Evolutionary conservation across 2,888 invertebrate species (phyloP).

Genomic region (Thelaira solivaga): DNA sequence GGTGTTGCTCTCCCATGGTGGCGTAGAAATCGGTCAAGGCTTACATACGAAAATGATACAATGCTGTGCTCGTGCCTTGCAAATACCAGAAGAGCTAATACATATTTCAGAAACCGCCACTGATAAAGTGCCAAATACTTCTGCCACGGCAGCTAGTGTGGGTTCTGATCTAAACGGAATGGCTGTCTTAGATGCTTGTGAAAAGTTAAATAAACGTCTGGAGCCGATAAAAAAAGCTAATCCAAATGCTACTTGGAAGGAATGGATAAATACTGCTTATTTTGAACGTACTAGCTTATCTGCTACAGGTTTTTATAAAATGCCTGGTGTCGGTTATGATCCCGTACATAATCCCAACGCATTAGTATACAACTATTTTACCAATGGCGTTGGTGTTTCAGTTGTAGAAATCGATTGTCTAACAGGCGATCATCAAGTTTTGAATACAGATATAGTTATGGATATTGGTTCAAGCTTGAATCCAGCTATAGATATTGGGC

Average conservation of each 20-base stretch:
- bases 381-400: constrained; percentile 90
- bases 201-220: constrained; percentile 84
- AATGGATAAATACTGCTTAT: constrained; percentile 89
- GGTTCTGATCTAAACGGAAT: constrained; percentile 94
- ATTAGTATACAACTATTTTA: constrained; percentile 88
- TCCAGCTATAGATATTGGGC: constrained; percentile 97
- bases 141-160: constrained; percentile 92
- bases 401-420: constrained; percentile 96
- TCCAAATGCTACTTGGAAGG: constrained; percentile 89
- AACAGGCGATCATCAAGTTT: constrained; percentile 93
- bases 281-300: constrained; percentile 87
- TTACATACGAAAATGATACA: constrained; percentile 97
- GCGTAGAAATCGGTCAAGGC: constrained; percentile 99
- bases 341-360: constrained; percentile 83
- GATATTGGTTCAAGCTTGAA: constrained; percentile 96
- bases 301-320: constrained; percentile 89
- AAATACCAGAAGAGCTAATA: constrained; percentile 84
- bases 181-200: constrained; percentile 91
- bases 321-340: constrained; percentile 85
- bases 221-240: constrained; percentile 85
- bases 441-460: constrained; percentile 96
- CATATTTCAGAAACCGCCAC: constrained; percentile 90
- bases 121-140: constrained; percentile 94
- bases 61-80: constrained; percentile 86
- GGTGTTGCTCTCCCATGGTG: constrained; percentile 91